Evolutionary conservation across 1,140 invertebrate species (phyloP), one percentile per base, ranked within the genome.

Genomic region (Nomia melanderi): DNA sequence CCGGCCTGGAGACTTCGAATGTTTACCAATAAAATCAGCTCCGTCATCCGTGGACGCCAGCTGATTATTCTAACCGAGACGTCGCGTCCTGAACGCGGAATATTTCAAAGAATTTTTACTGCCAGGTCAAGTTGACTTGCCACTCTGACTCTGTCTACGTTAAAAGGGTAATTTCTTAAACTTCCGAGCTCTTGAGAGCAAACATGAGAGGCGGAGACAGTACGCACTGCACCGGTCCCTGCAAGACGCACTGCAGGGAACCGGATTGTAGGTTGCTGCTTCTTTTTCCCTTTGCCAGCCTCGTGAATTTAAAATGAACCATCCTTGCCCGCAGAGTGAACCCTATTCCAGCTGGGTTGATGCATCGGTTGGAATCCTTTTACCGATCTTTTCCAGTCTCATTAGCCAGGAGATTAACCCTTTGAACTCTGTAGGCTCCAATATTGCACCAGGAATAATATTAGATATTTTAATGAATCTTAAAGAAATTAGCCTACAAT

Each of bases 231-330:
- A 36, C 12, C 14, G 7, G 23, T 3, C 9, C 8, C 27, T 9
- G 56, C n/a, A 33, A 25, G 41, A 62, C 29, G 69, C 69, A 50
- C 39, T 50, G 41, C 57, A 17, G 69, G 17, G 20, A 50, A 6
- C n/a, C n/a, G n/a, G n/a, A n/a, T n/a, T n/a, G n/a, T n/a, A n/a
- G n/a, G n/a, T n/a, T n/a, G n/a, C n/a, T n/a, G n/a, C n/a, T n/a
- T n/a, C n/a, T n/a, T 53, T 31, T 36, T 27, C 20, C 23, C 31
- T 23, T 44, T 20, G 36, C 1, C 25, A 1, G 25, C 50, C 8
- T 33, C 47, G 47, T 39, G 59, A 73, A 73, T 73, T 29, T 63
- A 27, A 63, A 73, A 14, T 14, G 59, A 50, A 36, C 29, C 39
- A 1, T 11, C 39, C 1, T 9, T 44, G 41, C 14, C 39, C 14